phyloP scores from a whole-genome alignment of 2,888 invertebrate species.

The Philonicus albiceps region DNA sequence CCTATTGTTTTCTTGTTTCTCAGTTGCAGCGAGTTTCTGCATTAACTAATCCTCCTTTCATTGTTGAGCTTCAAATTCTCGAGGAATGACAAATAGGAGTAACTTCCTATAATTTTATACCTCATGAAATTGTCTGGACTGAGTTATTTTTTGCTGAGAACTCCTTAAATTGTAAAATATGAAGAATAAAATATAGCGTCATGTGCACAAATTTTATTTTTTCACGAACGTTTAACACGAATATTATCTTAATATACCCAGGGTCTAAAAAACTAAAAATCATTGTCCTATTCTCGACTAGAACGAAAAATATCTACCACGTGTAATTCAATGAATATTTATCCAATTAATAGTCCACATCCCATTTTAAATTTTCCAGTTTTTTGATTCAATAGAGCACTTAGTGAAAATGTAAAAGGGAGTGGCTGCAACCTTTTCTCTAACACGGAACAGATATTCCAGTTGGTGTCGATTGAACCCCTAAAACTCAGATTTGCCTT shows the following conservation, averaged over 20 bases:
- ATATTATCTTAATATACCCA: neutral
- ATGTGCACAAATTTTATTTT: neutral
- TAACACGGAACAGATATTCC: slow-evolving; percentile 45
- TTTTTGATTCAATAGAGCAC: slow-evolving; percentile 46
- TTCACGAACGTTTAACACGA: neutral
- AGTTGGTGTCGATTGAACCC: slow-evolving; percentile 44
- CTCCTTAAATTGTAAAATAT: neutral
- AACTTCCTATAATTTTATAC: no score
- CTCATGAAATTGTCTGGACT: no score
- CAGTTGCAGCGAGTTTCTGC: no score
- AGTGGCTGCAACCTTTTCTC: slow-evolving; percentile 42
- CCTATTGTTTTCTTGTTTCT: no score
- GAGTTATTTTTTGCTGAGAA: no score
- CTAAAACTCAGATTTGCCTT: slow-evolving; percentile 42
- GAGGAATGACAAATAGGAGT: no score
- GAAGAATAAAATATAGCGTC: neutral
- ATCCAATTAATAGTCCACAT: slow-evolving; percentile 39
- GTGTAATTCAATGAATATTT: neutral
- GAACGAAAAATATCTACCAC: neutral
- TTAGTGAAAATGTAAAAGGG: slow-evolving; percentile 37
- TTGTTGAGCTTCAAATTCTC: no score
- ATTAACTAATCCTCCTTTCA: no score
- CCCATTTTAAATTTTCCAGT: slow-evolving; percentile 44
- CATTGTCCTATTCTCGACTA: neutral
- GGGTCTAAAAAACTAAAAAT: neutral